Conservation (phyloP, 2,888 invertebrate genomes). For the Drosophila anomalata region DNA sequence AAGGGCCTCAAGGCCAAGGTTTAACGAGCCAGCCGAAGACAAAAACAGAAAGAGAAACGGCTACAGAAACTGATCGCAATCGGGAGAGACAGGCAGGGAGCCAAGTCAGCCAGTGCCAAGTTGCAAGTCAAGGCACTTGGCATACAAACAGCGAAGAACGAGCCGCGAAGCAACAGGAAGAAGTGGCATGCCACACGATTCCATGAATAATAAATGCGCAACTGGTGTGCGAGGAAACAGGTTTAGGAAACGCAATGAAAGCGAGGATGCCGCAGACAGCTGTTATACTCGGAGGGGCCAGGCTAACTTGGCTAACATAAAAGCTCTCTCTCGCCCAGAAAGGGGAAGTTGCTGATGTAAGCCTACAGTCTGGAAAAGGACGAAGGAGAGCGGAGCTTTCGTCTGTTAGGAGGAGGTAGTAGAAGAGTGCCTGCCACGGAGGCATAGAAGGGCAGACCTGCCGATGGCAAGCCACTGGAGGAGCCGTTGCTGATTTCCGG, state of each 20-base stretch:
- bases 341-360: conserved; percentile 29
- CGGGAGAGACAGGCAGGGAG: conserved; percentile 30
- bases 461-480: conserved; percentile 24
- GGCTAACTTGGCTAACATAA: conserved; percentile 45
- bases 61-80: conserved; percentile 62
- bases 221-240: conserved; percentile 77
- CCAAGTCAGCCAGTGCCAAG: conserved; percentile 19
- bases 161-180: conserved; percentile 40
- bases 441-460: conserved; percentile 28
- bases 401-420: conserved; percentile 28
- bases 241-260: conserved; percentile 60
- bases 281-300: conserved; percentile 66
- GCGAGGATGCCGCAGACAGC: conserved; percentile 25
- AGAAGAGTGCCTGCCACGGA: conserved; percentile 33
- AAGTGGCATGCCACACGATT: conserved; percentile 37
- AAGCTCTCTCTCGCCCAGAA: conserved; percentile 50
- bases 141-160: conserved; percentile 41
- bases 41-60: conserved; percentile 35
- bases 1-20: conserved; percentile 82
- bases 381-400: conserved; percentile 62
- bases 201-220: conserved; percentile 78
- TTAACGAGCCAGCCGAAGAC: conserved; percentile 53
- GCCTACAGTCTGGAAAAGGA: conserved; percentile 49
- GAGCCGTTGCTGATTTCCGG: conserved; percentile 63
- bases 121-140: conserved; percentile 43